Evolutionary conservation across 2,113 vertebrate genomes (phyloP).

Genomic region (Calidris pygmaea): DNA sequence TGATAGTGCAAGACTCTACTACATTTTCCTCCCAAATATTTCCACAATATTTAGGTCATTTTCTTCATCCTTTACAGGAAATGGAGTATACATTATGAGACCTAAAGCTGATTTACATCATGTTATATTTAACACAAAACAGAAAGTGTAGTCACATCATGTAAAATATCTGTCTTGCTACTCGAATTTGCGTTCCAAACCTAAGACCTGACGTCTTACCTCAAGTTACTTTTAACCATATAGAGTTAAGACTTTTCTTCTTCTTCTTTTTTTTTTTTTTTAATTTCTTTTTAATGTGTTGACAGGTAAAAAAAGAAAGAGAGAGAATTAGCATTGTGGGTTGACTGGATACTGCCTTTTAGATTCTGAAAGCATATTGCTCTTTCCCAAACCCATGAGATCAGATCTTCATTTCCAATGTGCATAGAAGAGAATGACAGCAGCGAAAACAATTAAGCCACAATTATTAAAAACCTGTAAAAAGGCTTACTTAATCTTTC

Average conservation of each 20-base stretch:
- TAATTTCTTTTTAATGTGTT: neutral
- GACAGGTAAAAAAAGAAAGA: neutral
- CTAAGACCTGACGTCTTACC: neutral
- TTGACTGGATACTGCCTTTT: neutral
- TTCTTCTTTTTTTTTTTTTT: neutral
- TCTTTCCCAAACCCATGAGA: neutral
- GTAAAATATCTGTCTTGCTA: neutral
- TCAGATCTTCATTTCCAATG: neutral
- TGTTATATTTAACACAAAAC: neutral
- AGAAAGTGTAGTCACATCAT: neutral
- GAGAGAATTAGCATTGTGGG: neutral
- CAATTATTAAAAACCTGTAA: neutral
- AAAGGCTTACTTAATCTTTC: neutral
- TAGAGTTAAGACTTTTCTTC: neutral
- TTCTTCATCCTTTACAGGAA: neutral
- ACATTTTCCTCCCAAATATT: neutral
- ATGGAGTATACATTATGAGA: neutral
- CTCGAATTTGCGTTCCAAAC: neutral
- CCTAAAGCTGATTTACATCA: neutral
- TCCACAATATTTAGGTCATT: neutral
- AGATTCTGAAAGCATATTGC: neutral
- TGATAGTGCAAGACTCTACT: neutral
- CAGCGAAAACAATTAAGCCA: neutral
- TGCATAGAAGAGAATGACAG: neutral
- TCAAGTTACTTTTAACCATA: neutral